phyloP scores from a whole-genome alignment of 2,888 invertebrate species.

The Hanleya hanleyi region DNA sequence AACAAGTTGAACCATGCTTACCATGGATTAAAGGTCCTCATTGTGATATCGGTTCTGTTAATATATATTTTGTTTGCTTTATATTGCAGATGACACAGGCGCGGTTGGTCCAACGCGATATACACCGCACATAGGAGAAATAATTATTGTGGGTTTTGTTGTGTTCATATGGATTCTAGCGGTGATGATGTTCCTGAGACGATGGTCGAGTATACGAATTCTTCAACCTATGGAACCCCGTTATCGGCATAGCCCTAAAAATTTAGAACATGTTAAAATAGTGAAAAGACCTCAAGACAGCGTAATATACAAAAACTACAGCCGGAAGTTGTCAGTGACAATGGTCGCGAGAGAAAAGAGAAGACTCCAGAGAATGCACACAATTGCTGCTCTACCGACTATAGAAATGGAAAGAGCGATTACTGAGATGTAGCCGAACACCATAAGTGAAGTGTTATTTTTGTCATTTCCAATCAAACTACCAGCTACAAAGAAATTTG shows the following conservation, averaged over 20 bases:
- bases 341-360: slow-evolving; percentile 63
- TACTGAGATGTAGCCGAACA: not conserved
- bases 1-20: too few relatives aligned
- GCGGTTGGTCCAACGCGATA: not conserved
- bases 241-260: slow-evolving; percentile 68
- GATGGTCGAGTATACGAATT: slow-evolving; percentile 70
- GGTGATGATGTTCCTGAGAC: slow-evolving; percentile 65
- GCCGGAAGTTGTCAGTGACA: slow-evolving; percentile 63
- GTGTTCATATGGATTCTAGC: slow-evolving; percentile 65
- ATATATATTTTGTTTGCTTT: not conserved
- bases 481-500: too few relatives aligned
- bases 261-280: slow-evolving; percentile 66
- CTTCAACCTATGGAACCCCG: slow-evolving; percentile 66
- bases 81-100: not conserved
- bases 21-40: too few relatives aligned
- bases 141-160: slow-evolving; percentile 55
- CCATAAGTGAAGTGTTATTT: too few relatives aligned
- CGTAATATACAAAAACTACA: slow-evolving; percentile 71
- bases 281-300: slow-evolving; percentile 70
- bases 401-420: slow-evolving; percentile 52
- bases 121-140: slow-evolving; percentile 54
- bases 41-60: too few relatives aligned
- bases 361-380: slow-evolving; percentile 60
- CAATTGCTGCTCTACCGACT: slow-evolving; percentile 58
- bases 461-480: too few relatives aligned